Evolutionary conservation across 2,888 invertebrate species (phyloP), one percentile per base, ranked within the genome.

Genomic region (Calameuta pallipes): DNA sequence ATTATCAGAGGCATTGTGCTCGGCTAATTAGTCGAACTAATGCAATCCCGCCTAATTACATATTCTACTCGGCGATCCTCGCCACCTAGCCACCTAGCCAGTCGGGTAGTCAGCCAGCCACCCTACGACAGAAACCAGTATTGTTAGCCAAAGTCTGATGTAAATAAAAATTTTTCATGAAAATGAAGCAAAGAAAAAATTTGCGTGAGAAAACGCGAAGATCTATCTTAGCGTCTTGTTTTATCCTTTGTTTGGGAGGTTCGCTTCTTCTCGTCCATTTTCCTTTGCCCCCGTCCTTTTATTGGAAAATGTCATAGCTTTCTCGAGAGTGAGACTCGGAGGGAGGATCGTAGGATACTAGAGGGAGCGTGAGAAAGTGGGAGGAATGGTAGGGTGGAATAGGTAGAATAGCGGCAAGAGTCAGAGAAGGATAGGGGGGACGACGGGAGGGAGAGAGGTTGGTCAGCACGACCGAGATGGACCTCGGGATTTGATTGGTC

Each of bases 401-500:
- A 56, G 56, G 56, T 56, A 56, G 56, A 56, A 56, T 56, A 56
- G 56, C 23, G 56, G 56, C 56, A 56, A 56, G 56, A 56, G 56
- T 56, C 56, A 56, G 56, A 23, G 56, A 2, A 56, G 56, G 56
- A 15, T 31, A 15, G 31, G 33, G 31, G 33, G 31, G 31, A 31
- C 3, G 33, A 71, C 9, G 85, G 85, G 85, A 86, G 85, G 84
- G 88, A 87, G 88, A 87, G 88, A 89, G 90, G 89, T 87, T 88
- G 91, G 90, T 90, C 90, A 90, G 89, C 85, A 85, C 87, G 87
- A 87, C 31, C 71, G 90, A 89, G 90, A 90, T 90, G 91, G 90
- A 91, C 91, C 89, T 88, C 86, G 88, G 87, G 88, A 88, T 91
- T 91, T 90, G 90, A 91, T 91, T 91, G 91, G 91, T 91, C 91